Evolutionary conservation across 1,140 invertebrate species (phyloP), one percentile per base, ranked within the genome.

Genomic region (Hermatobates lingyangjiaoensis): DNA sequence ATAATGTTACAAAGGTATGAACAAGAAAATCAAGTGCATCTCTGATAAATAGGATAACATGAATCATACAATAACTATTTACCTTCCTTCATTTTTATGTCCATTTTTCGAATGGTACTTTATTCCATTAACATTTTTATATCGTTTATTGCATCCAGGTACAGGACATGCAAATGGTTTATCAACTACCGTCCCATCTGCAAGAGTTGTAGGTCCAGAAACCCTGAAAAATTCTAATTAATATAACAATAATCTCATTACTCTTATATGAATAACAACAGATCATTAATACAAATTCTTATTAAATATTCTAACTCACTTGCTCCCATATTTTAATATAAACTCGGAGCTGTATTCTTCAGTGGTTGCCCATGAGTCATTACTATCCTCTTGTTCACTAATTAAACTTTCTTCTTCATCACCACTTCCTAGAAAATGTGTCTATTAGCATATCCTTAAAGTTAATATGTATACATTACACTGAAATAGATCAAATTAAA

Each of bases 41-140:
- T n/a, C n/a, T n/a, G n/a, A n/a, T n/a, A n/a, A n/a, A n/a, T n/a
- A n/a, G n/a, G n/a, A n/a, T n/a, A n/a, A n/a, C n/a, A n/a, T n/a
- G n/a, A n/a, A n/a, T n/a, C n/a, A n/a, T n/a, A n/a, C n/a, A 23
- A 45, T 12, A 12, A 30, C 15, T 60, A 73, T 75, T 71, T 65
- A 83, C 80, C 80, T 83, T 62, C 76, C 76, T 60, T 83, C 81
- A 62, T 83, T 83, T 65, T 82, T 83, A 63, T 87, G 83, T 10
- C 82, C 82, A 66, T 86, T 84, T 63, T 84, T 82, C 1, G 80
- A 81, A 68, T 88, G 84, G 62, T 88, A 87, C 62, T 87, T 86
- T 56, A 87, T 84, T 30, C 84, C 83, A 65, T 87, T 88, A n/a
- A 84, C 75, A 62, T 87, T 88, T 62, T 87, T 87, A 64, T 88